phyloP scores from a whole-genome alignment of 1,140 invertebrate genomes.

The Lordiphosa clarofinis region DNA sequence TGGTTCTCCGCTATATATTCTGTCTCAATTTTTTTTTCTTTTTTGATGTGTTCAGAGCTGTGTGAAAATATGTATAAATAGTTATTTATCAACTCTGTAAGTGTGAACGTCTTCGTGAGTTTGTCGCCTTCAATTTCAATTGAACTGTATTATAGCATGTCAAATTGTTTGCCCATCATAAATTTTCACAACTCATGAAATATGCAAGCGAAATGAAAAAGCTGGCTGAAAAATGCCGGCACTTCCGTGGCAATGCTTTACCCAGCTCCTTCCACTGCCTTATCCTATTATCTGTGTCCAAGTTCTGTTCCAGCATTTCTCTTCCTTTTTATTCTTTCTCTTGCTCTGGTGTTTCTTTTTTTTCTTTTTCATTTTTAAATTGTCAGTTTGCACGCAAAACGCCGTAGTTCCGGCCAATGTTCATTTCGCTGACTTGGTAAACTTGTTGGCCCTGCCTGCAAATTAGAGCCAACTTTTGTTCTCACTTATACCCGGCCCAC shows the following conservation, averaged over 20 bases:
- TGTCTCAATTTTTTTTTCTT: too few species aligned
- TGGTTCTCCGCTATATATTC: too few species aligned
- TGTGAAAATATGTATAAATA: too few species aligned
- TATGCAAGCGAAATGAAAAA: conserved; percentile 61
- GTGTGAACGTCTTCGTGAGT: conserved; percentile 16
- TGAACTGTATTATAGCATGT: conserved; percentile 18
- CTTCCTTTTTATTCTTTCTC: conserved; percentile 9
- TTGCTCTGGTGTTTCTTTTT: conserved; percentile 1
- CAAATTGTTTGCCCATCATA: conserved; percentile 25
- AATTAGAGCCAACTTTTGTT: conserved; percentile 63
- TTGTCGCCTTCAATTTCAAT: conserved; percentile 13
- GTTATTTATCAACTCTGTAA: too few species aligned
- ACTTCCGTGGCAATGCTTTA: conserved; percentile 53
- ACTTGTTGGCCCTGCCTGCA: conserved; percentile 34
- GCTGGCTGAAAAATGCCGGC: conserved; percentile 62
- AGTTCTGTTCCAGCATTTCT: conserved; percentile 31
- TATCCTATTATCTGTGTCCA: conserved; percentile 57
- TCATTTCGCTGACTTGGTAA: conserved; percentile 64
- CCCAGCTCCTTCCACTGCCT: conserved; percentile 19
- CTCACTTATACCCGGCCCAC: background rate
- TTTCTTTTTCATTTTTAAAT: conserved; percentile 24
- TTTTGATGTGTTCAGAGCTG: too few species aligned
- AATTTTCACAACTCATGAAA: conserved; percentile 58
- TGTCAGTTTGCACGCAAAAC: conserved; percentile 64
- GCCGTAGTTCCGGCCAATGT: conserved; percentile 65